A percentile compares a stretch with the other conserved stretches of the same genome.
Evolutionary conservation across 2,888 invertebrate species (phyloP).

Genomic region (Matsumyia berberina): DNA sequence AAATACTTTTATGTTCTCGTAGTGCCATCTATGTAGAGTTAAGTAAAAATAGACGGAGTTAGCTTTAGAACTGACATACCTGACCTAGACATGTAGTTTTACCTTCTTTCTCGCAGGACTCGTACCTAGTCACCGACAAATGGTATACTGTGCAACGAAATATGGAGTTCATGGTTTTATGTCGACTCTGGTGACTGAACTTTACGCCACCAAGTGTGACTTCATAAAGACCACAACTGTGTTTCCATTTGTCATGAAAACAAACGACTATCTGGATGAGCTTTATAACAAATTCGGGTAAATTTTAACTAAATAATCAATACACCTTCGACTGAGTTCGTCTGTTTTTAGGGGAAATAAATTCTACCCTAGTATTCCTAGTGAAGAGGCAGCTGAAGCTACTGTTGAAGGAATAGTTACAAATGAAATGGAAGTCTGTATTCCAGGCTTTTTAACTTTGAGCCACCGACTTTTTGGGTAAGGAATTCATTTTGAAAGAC

Average conservation of each 20-base stretch:
- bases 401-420: slow-evolving; percentile 78
- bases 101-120: too few relatives aligned
- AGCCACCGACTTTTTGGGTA: slow-evolving; percentile 1
- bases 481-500: neutral
- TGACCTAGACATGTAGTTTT: too few relatives aligned
- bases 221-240: slow-evolving; percentile 79
- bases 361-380: slow-evolving; percentile 77
- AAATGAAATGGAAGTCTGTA: slow-evolving; percentile 77
- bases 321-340: neutral
- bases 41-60: too few relatives aligned
- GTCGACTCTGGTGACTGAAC: slow-evolving; percentile 80
- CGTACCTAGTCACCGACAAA: slow-evolving; percentile 69
- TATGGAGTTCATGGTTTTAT: slow-evolving; percentile 82
- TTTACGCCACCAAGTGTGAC: slow-evolving; percentile 77
- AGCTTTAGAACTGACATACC: too few relatives aligned
- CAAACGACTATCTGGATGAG: slow-evolving; percentile 76
- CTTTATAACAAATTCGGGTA: slow-evolving; percentile 34
- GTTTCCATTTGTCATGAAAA: slow-evolving; percentile 82
- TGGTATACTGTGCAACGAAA: slow-evolving; percentile 82
- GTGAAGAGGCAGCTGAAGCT: slow-evolving; percentile 76
- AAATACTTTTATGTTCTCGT: too few relatives aligned
- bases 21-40: too few relatives aligned
- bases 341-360: neutral
- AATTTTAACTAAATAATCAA: neutral
- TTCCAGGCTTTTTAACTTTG: slow-evolving; percentile 71